These are phyloP conservation scores for Lysandra coridon DNA, from an alignment of 2,888 invertebrate genomes.

Conservation along the genomic window DNA sequence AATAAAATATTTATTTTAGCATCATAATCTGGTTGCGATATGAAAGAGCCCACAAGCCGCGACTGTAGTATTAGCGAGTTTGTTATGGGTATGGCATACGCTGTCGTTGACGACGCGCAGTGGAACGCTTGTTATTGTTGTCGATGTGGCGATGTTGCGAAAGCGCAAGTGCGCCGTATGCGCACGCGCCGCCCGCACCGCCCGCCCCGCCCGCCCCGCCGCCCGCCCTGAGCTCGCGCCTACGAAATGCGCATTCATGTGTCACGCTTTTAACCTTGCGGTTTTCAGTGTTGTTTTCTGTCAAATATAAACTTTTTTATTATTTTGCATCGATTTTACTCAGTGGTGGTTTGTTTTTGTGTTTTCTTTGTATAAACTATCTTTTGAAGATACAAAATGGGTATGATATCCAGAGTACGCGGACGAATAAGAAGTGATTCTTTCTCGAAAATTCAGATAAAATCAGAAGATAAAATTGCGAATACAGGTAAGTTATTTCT, in stretches of 20 bases:
- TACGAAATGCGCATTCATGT: conserved; percentile 68
- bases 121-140: conserved; percentile 46
- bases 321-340: background rate
- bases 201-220: conserved; percentile 48
- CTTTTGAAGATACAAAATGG: conserved; percentile 67
- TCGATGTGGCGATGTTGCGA: conserved; percentile 40
- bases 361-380: background rate
- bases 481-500: conserved; percentile 79
- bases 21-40: conserved; percentile 18
- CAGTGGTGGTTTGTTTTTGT: conserved; percentile 28
- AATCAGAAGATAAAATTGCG: conserved; percentile 85
- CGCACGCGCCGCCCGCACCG: conserved; percentile 51
- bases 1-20: conserved; percentile 52
- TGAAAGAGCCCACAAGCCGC: conserved; percentile 29
- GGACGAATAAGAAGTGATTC: conserved; percentile 83
- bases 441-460: conserved; percentile 82
- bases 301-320: conserved; percentile 21
- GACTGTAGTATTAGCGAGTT: conserved; percentile 43
- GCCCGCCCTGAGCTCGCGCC: conserved; percentile 52
- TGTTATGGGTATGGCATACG: conserved; percentile 13
- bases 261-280: conserved; percentile 55
- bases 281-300: conserved; percentile 35
- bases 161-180: conserved; percentile 39
- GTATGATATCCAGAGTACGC: conserved; percentile 86
- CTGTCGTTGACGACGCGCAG: conserved; percentile 40